phyloP scores from a whole-genome alignment of 2,888 invertebrate species.

The Lymantria dispar region DNA sequence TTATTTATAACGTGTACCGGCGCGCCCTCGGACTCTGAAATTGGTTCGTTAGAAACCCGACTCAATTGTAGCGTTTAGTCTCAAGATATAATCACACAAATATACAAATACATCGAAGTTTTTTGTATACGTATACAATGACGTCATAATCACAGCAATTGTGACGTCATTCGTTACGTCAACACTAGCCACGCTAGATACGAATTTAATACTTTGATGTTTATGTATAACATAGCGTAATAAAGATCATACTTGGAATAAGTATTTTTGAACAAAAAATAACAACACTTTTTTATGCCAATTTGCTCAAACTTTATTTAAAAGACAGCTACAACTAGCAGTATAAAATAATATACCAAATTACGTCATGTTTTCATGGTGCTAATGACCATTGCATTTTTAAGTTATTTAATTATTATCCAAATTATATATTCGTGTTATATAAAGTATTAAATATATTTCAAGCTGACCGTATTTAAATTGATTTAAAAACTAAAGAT shows the following conservation, averaged over 20 bases:
- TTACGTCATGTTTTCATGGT: neutral
- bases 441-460: too few relatives aligned
- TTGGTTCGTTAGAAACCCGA: slow-evolving; percentile 61
- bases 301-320: neutral
- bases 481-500: too few relatives aligned
- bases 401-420: too few relatives aligned
- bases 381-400: neutral
- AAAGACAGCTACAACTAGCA: neutral
- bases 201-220: slow-evolving; percentile 1
- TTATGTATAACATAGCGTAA: neutral
- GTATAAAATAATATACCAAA: neutral
- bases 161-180: neutral
- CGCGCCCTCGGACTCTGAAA: slow-evolving; percentile 46
- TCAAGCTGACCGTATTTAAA: too few relatives aligned
- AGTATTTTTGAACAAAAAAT: neutral
- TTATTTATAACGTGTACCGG: slow-evolving; percentile 60
- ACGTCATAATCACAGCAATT: neutral
- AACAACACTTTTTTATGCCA: neutral
- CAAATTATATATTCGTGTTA: too few relatives aligned
- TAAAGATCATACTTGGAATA: slow-evolving; percentile 3
- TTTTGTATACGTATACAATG: neutral
- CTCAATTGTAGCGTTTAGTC: slow-evolving; percentile 59
- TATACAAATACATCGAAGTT: slow-evolving; percentile 5
- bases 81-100: slow-evolving; percentile 25
- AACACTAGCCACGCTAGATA: neutral